Base-by-base conservation (phyloP, 2,888 invertebrate species). In the Diabrotica balteata region DNA sequence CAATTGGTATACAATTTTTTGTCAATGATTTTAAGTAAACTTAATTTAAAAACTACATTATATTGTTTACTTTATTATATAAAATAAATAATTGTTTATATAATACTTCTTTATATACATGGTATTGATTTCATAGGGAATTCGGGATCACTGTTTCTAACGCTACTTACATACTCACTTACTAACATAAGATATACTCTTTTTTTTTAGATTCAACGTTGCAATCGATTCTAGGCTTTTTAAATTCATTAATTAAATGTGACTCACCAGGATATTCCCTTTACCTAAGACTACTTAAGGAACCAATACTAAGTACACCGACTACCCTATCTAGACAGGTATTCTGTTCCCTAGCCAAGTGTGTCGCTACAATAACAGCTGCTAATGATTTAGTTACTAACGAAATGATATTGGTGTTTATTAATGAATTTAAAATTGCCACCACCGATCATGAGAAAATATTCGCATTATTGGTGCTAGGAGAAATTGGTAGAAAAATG, bases 401-500 rank as follows among this genome's bases (percentile, higher is more conserved):
- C 32, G 87, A 88, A 11, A 87, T 90, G 54, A 90, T 91, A 32
- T 87, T 87, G 53, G 87, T 89, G 77, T 88, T 91, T 75, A 88
- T 94, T 73, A 88, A 88, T 69, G 93, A 94, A 81, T 90, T 93
- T 11, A 89, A 91, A 77, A 88, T 87, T 73, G 89, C 90, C 55
- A 86, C 89, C 67, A 88, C 87, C 67, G 95, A 96, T 82, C 90
- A 93, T 1, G 93, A 96, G 75, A 92, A 94, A 79, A 92, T 98
- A 78, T 98, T 99, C 86, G 94, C 97, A 42, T 86, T 99, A 68
- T 87, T 98, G 45, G 95, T 98, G 32, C 91, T 99, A 74, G 99
- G 98, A 0, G 99, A 99, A 88, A 97, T 99, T 77, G 99, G 99
- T 7, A 88, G 95, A 73, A 94, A 96, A 80, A 90, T 96, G 93